A percentile compares a stretch with the other conserved stretches of the same genome.
These are phyloP conservation scores for Acrocephalus arundinaceus DNA, from an alignment of 2,113 vertebrate genomes.

Conservation along the genomic window DNA sequence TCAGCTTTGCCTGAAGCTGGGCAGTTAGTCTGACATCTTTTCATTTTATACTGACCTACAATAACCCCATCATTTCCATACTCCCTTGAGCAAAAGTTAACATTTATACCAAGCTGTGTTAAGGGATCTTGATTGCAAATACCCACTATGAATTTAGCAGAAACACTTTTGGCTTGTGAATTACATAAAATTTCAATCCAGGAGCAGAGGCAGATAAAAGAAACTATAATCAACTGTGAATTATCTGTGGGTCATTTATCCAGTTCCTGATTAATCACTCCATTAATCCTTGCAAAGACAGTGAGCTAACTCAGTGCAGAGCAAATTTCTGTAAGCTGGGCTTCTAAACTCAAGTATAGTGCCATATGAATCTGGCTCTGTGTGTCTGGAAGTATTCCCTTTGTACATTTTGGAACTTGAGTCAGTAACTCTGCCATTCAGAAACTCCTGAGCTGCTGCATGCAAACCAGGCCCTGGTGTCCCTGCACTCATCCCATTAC, in stretches of 20 bases:
- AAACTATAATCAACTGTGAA: constrained; percentile 37
- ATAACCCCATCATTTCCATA: not conserved
- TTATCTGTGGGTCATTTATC: constrained; percentile 45
- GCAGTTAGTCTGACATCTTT: not conserved
- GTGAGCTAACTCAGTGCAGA: not conserved
- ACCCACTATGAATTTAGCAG: not conserved
- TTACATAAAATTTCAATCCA: constrained; percentile 28
- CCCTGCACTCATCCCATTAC: not conserved
- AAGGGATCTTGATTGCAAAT: not conserved
- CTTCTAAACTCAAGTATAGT: not conserved
- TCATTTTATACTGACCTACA: not conserved
- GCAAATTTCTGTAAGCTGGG: not conserved
- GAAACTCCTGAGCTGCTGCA: not conserved
- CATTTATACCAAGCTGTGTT: not conserved
- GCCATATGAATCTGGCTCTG: not conserved
- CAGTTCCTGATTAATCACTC: constrained; percentile 36
- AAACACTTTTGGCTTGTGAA: not conserved
- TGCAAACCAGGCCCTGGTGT: not conserved
- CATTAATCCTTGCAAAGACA: constrained; percentile 17
- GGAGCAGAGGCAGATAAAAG: constrained; percentile 30
- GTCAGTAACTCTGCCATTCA: not conserved
- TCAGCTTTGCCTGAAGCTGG: not conserved
- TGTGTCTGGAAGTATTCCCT: not conserved
- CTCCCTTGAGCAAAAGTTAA: not conserved
- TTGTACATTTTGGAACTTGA: not conserved